phyloP scores from a whole-genome alignment of 2,113 vertebrate genomes.

The Syrrhaptes paradoxus region DNA sequence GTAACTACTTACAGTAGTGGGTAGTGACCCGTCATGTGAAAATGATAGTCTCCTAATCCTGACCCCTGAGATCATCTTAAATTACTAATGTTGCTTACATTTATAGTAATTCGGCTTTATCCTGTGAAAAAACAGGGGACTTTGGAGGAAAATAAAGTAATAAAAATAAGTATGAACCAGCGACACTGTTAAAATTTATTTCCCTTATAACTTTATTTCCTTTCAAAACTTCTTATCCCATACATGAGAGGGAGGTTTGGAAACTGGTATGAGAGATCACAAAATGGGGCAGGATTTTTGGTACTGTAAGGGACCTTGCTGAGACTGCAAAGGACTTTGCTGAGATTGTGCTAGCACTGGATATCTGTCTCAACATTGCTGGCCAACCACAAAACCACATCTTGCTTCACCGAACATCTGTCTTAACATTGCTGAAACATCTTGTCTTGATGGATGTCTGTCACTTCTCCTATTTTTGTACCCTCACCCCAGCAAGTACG shows the following conservation, averaged over 20 bases:
- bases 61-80: neutral
- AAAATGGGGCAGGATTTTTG: neutral
- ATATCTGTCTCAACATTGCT: too few relatives aligned
- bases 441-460: too few relatives aligned
- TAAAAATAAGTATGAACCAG: neutral
- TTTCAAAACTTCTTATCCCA: neutral
- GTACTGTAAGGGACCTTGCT: too few relatives aligned
- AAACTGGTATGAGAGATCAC: neutral
- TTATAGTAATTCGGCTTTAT: neutral
- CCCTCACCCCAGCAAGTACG: too few relatives aligned
- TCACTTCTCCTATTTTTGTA: too few relatives aligned
- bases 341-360: too few relatives aligned
- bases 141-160: neutral
- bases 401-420: too few relatives aligned
- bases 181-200: neutral
- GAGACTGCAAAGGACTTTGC: too few relatives aligned
- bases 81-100: neutral
- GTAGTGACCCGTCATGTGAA: neutral
- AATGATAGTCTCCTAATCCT: neutral
- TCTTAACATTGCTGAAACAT: too few relatives aligned
- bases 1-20: neutral
- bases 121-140: neutral
- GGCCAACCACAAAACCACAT: too few relatives aligned
- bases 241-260: neutral
- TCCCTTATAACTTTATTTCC: neutral